phyloP scores from a whole-genome alignment of 2,888 invertebrate genomes.

The Aplocera efformata region DNA sequence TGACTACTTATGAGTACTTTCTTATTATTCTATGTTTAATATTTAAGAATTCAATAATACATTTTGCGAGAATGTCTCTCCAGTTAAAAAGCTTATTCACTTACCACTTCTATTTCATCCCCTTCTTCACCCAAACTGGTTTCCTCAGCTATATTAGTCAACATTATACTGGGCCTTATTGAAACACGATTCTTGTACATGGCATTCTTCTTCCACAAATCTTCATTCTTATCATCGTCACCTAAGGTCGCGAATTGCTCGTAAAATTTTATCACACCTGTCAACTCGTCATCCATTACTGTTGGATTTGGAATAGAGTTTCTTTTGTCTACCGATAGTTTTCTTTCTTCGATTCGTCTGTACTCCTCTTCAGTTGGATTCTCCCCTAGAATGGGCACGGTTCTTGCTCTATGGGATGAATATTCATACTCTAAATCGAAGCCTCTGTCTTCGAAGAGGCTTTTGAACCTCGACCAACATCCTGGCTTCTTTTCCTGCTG shows the following conservation, averaged over 20 bases:
- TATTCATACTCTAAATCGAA: conserved; percentile 72
- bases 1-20: no score
- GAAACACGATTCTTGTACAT: conserved; percentile 58
- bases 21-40: no score
- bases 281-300: conserved; percentile 46
- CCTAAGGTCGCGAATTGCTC: conserved; percentile 66
- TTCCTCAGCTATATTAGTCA: conserved; percentile 71
- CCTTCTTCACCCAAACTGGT: conserved; percentile 46
- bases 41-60: no score
- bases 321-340: conserved; percentile 28
- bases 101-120: conserved; percentile 64
- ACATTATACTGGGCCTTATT: conserved; percentile 61
- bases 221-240: conserved; percentile 54
- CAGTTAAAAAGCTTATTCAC: no score
- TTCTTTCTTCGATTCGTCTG: conserved; percentile 47
- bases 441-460: conserved; percentile 66
- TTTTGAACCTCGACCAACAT: conserved; percentile 68
- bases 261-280: conserved; percentile 61
- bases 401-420: conserved; percentile 24
- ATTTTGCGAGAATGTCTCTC: no score
- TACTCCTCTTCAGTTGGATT: conserved; percentile 48
- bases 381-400: conserved; percentile 37
- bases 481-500: conserved; percentile 34
- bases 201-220: conserved; percentile 45
- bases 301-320: conserved; percentile 30